These are phyloP conservation scores for Chaetops frenatus DNA, from an alignment of 2,113 vertebrate genomes.

Conservation along the genomic window DNA sequence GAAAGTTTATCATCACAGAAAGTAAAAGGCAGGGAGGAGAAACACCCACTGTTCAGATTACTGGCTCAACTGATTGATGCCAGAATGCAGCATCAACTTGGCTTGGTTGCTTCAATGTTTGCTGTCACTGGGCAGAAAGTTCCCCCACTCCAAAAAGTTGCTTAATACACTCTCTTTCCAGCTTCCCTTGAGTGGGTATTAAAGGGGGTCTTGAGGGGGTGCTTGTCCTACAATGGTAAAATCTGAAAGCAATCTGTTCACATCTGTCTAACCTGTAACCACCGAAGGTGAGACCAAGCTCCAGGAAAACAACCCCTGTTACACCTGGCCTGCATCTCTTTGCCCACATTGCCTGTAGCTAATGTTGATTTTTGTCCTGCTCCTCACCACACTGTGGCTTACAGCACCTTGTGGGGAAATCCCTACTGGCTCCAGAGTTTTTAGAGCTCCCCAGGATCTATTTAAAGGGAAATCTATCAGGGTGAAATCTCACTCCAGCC, in stretches of 20 bases:
- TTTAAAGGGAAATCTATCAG: neutral
- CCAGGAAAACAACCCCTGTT: neutral
- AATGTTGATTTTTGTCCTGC: neutral
- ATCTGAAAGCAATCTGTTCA: neutral
- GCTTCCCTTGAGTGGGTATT: neutral
- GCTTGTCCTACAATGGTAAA: neutral
- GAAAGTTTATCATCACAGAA: slow-evolving; percentile 33
- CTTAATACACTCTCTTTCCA: neutral
- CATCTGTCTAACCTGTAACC: neutral
- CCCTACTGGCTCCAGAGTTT: neutral
- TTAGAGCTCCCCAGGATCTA: neutral
- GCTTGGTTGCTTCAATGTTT: neutral
- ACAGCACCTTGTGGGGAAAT: neutral
- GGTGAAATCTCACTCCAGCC: neutral
- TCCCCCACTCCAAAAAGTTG: neutral
- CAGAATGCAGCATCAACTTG: neutral
- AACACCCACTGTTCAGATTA: neutral
- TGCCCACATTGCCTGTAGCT: neutral
- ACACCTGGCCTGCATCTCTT: neutral
- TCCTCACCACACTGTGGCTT: neutral
- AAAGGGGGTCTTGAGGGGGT: neutral
- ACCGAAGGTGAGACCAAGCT: neutral
- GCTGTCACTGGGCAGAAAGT: neutral
- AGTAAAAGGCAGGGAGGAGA: slow-evolving; percentile 11
- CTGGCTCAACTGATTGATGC: neutral